Evolutionary conservation across 2,797 vertebrate genomes (phyloP), one percentile per base, ranked within the genome.

Genomic region (Melanotaenia maccullochi): DNA sequence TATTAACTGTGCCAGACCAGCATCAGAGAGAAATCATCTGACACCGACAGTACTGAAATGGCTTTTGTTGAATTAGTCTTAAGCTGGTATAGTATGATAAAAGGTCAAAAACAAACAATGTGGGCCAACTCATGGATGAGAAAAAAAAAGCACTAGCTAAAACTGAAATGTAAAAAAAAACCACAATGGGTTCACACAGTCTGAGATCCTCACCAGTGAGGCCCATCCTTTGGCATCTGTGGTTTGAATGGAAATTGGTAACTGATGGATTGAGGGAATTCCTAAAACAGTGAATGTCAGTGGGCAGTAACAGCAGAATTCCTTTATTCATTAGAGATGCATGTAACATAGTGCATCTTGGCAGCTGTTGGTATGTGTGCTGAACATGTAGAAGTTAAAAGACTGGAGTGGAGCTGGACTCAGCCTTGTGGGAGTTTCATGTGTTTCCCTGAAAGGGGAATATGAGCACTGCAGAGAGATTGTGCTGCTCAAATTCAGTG

Each of bases 151-250:
- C 25, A 78, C 55, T 65, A 42, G 54, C 32, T 87, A 75, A 90
- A 68, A 84, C 3, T 12, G 1, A 76, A 76, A 65, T 68, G 20
- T 47, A 8, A 44, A 47, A 47, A n/a, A 75, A 40, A 81, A 87
- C 83, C 64, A 72, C 55, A 79, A 40, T 16, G 35, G 24, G 28
- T 70, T 66, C 60, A 70, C 61, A 60, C 83, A 71, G 63, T 74
- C 61, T 47, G 66, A 78, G 52, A 81, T 81, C 79, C 65, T 73
- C 74, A 82, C 44, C 60, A 76, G 74, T 16, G 80, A 87, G 84
- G 79, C 75, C 79, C 33, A 84, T 89, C 86, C 85, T 94, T 92
- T 92, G 93, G 90, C 88, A 81, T 92, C 78, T 75, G 80, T 71
- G 78, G 65, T 75, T 81, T 52, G 54, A 61, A 64, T 47, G 57